Percentiles rank a stretch among this genome's conserved stretches.
These are phyloP conservation scores for Trinectes maculatus DNA, from an alignment of 2,113 vertebrate genomes.

Conservation along the genomic window DNA sequence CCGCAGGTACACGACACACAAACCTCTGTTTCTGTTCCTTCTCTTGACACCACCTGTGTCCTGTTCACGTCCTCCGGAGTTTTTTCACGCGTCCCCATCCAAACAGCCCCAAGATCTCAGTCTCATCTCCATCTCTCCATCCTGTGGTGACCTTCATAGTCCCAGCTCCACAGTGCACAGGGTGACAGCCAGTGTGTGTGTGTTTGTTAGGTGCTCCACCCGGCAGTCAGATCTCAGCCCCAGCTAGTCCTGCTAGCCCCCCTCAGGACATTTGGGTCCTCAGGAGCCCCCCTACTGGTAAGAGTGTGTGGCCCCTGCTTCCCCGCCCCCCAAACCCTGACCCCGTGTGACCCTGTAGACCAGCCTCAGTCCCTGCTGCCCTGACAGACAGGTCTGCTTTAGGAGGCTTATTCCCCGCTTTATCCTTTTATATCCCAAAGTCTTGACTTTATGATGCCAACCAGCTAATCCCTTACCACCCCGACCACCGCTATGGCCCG, in stretches of 20 bases:
- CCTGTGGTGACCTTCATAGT: slow-evolving; percentile 2
- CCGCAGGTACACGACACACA: slow-evolving; percentile 48
- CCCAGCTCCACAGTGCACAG: slow-evolving; percentile 42
- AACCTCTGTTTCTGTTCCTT: not conserved
- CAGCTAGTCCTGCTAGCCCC: slow-evolving; percentile 74
- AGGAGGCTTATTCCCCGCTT: slow-evolving; percentile 35
- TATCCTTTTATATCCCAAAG: slow-evolving; percentile 32
- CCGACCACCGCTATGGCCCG: not conserved
- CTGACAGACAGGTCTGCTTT: slow-evolving; percentile 19
- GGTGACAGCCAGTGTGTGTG: slow-evolving; percentile 59
- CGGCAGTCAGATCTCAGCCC: slow-evolving; percentile 68
- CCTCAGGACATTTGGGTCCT: slow-evolving; percentile 84
- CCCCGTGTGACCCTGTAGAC: slow-evolving; percentile 36
- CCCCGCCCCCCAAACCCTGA: not conserved
- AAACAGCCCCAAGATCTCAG: slow-evolving; percentile 1
- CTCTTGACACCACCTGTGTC: not conserved
- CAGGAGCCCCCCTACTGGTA: slow-evolving; percentile 81
- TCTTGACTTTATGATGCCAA: slow-evolving; percentile 24
- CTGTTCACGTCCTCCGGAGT: not conserved
- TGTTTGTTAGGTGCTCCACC: slow-evolving; percentile 78
- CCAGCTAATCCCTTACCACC: slow-evolving; percentile 12
- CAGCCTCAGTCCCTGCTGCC: not conserved
- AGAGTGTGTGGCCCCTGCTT: slow-evolving; percentile 70
- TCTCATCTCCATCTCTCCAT: not conserved
- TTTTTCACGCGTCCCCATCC: not conserved